A percentile compares a stretch with the other conserved stretches of the same genome.
Conservation (phyloP, 2,888 invertebrate species). For the Nomada fucata region DNA sequence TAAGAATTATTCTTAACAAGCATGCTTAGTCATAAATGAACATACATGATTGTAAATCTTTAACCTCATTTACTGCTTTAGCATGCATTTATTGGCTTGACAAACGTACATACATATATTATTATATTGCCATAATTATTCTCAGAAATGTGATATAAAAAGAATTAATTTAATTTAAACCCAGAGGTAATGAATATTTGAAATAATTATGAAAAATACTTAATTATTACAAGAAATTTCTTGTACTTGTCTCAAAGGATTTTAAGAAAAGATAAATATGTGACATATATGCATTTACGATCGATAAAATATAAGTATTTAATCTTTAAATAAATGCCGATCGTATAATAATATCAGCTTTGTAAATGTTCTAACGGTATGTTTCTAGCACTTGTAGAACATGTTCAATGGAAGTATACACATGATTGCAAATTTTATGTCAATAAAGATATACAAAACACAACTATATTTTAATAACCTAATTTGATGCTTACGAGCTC, state of each 20-base stretch:
- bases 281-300: constrained; percentile 55
- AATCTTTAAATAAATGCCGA: not conserved
- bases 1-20: constrained; percentile 23
- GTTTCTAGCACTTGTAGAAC: constrained; percentile 31
- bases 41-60: constrained; percentile 31
- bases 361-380: constrained; percentile 31
- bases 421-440: constrained; percentile 26
- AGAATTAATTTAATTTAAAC: not conserved
- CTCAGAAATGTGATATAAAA: constrained; percentile 18
- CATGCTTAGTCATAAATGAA: constrained; percentile 17
- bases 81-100: constrained; percentile 26
- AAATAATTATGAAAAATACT: too few species aligned
- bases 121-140: constrained; percentile 10
- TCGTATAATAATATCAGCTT: constrained; percentile 29
- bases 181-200: too few species aligned
- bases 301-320: constrained; percentile 5
- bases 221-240: too few species aligned
- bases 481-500: constrained; percentile 39
- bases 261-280: not conserved
- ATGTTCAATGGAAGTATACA: not conserved
- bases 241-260: constrained; percentile 21
- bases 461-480: constrained; percentile 53
- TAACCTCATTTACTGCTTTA: constrained; percentile 16
- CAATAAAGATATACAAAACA: constrained; percentile 44
- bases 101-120: constrained; percentile 10